phyloP scores from a whole-genome alignment of 2,113 vertebrate genomes.

The Paramisgurnus dabryanus region DNA sequence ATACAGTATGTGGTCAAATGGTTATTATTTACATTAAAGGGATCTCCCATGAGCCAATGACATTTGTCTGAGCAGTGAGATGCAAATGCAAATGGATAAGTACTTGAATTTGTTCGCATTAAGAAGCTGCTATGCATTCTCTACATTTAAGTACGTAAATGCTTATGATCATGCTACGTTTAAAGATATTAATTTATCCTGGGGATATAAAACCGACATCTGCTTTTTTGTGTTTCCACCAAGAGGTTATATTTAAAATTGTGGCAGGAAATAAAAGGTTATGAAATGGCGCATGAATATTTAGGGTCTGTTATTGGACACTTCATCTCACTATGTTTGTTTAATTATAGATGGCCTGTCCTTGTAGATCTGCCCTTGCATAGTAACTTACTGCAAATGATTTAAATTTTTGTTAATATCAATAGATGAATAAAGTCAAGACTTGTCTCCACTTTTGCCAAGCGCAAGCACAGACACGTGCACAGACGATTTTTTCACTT shows the following conservation, averaged over 20 bases:
- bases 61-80: not conserved
- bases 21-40: slow-evolving; percentile 15
- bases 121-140: not conserved
- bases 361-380: slow-evolving; percentile 16
- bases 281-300: slow-evolving; percentile 14
- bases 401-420: slow-evolving; percentile 9
- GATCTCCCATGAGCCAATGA: not conserved
- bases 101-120: not conserved
- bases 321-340: slow-evolving; percentile 14
- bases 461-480: not conserved
- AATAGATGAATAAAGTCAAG: slow-evolving; percentile 7
- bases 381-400: not conserved
- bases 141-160: not conserved
- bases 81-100: not conserved
- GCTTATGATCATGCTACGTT: not conserved
- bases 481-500: not conserved
- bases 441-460: not conserved
- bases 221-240: not conserved
- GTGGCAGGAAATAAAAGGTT: not conserved
- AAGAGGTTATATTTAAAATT: slow-evolving; percentile 8
- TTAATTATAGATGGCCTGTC: slow-evolving; percentile 24
- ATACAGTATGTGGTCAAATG: not conserved
- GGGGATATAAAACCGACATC: not conserved
- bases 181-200: not conserved
- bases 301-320: slow-evolving; percentile 8